A percentile compares a stretch with the other conserved stretches of the same genome.
Evolutionary conservation across 2,797 vertebrate genomes (phyloP).

Genomic region (Amazonetta brasiliensis): DNA sequence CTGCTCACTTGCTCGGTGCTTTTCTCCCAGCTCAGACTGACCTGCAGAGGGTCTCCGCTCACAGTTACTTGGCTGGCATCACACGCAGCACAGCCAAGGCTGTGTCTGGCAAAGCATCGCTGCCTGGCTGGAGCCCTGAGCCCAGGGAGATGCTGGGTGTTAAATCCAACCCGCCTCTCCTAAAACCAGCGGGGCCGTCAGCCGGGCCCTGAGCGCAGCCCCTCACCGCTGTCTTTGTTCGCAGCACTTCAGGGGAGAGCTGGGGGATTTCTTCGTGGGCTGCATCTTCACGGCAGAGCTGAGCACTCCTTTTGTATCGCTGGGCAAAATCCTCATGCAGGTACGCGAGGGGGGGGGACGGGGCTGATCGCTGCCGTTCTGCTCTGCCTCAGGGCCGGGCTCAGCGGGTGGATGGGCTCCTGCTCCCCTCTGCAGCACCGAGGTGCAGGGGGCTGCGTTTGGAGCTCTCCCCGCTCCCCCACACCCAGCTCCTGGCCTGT

Average conservation of each 20-base stretch:
- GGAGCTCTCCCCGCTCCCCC: neutral
- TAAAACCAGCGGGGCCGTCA: neutral
- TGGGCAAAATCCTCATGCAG: constrained; percentile 97
- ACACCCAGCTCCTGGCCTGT: neutral
- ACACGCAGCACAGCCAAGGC: neutral
- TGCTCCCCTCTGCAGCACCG: neutral
- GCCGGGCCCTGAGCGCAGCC: neutral
- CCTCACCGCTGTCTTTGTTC: neutral
- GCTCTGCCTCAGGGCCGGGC: neutral
- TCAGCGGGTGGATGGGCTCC: neutral
- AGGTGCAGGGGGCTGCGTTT: neutral
- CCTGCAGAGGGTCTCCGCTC: neutral
- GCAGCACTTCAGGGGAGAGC: constrained; percentile 90
- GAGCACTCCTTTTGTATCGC: constrained; percentile 96
- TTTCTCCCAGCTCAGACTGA: neutral
- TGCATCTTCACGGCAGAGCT: constrained; percentile 96
- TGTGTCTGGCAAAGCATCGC: neutral
- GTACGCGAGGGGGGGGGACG: constrained; percentile 68
- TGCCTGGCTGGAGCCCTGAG: accelerated
- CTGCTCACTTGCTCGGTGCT: neutral
- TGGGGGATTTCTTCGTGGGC: constrained; percentile 96
- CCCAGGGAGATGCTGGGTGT: neutral
- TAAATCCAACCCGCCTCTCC: neutral
- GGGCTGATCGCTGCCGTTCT: neutral
- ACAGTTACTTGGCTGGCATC: neutral